Conservation (phyloP, 2,888 invertebrate species). For the Ptychoptera contaminata region DNA sequence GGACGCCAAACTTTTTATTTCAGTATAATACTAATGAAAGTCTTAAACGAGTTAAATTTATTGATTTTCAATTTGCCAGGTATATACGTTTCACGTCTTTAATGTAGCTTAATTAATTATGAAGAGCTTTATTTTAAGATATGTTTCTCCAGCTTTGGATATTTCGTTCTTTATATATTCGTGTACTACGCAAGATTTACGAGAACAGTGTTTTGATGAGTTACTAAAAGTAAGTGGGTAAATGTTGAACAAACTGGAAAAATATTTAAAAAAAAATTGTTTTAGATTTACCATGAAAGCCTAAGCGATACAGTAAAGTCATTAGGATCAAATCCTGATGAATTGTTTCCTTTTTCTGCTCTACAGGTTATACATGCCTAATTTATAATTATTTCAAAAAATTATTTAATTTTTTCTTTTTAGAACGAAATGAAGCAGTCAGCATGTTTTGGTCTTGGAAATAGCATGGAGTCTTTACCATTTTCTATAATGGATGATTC, state of each 20-base stretch:
- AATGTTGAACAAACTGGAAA: not conserved
- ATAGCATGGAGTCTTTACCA: conserved; percentile 38
- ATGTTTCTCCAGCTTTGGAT: conserved; percentile 40
- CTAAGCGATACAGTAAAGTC: conserved; percentile 36
- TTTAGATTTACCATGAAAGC: conserved; percentile 42
- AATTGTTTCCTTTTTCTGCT: conserved; percentile 29
- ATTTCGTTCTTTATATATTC: conserved; percentile 42
- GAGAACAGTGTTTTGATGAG: conserved; percentile 40
- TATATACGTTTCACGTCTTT: too few species aligned
- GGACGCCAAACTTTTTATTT: conserved; percentile 59
- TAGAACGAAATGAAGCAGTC: conserved; percentile 31
- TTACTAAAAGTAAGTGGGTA: conserved; percentile 15
- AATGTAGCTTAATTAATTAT: too few species aligned
- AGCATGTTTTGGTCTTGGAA: conserved; percentile 35
- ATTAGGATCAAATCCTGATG: conserved; percentile 42
- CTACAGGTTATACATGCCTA: conserved; percentile 12
- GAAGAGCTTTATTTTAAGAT: conserved; percentile 16
- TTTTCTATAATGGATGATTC: conserved; percentile 36
- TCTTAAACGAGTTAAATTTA: conserved; percentile 31
- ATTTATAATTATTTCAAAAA: not conserved
- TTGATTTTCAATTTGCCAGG: conserved; percentile 51
- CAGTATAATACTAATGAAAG: too few species aligned
- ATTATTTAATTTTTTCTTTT: not conserved
- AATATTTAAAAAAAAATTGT: conserved; percentile 16
- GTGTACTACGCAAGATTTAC: conserved; percentile 42